Evolutionary conservation across 2,797 vertebrate genomes (phyloP).

Genomic region (Ibycter americanus): DNA sequence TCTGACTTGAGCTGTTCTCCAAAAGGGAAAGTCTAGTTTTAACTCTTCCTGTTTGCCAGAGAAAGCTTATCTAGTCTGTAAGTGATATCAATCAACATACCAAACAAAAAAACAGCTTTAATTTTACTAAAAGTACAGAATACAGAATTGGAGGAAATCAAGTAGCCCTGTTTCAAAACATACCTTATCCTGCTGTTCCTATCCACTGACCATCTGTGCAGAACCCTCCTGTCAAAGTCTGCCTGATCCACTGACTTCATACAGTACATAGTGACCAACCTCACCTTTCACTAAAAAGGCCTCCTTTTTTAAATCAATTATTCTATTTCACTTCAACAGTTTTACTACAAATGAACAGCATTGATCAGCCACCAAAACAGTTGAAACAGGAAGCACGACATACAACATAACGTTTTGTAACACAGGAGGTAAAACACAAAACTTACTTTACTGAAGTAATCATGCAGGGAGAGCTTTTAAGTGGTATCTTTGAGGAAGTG

Average conservation of each 20-base stretch:
- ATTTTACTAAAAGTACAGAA: background rate
- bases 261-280: background rate
- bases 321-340: background rate
- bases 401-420: background rate
- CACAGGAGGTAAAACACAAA: background rate
- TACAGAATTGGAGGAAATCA: background rate
- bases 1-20: background rate
- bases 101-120: background rate
- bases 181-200: background rate
- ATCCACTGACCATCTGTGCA: background rate
- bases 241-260: background rate
- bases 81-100: background rate
- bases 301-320: background rate
- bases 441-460: background rate
- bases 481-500: background rate
- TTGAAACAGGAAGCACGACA: background rate
- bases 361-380: background rate
- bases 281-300: fast-evolving
- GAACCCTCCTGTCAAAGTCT: background rate
- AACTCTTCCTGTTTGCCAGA: background rate
- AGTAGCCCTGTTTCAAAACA: background rate
- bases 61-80: background rate
- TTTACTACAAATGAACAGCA: background rate
- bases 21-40: background rate
- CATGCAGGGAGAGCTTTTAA: background rate